Evolutionary conservation across 2,113 vertebrate species (phyloP).

Genomic region (Equus przewalskii): DNA sequence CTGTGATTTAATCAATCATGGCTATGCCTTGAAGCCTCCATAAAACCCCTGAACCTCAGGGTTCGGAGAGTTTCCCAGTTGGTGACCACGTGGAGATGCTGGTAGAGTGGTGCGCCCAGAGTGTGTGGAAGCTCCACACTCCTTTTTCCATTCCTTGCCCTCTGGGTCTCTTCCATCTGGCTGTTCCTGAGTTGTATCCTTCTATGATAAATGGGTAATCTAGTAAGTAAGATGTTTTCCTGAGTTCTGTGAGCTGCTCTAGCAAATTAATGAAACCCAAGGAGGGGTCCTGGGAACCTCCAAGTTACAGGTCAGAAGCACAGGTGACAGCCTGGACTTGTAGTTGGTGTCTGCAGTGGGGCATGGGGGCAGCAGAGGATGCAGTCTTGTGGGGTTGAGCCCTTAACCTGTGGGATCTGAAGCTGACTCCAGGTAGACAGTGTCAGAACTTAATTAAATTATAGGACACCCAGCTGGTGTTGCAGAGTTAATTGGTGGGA

Average conservation of each 20-base stretch:
- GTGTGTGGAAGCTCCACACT: not conserved
- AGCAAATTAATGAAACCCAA: not conserved
- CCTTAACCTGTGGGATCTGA: not conserved
- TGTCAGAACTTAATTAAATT: not conserved
- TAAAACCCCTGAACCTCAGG: not conserved
- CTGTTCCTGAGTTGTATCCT: not conserved
- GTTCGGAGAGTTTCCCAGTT: not conserved
- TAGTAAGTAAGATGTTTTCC: not conserved
- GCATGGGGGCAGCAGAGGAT: not conserved
- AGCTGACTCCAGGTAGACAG: not conserved
- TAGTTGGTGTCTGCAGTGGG: not conserved
- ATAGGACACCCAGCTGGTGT: not conserved
- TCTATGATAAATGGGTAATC: not conserved
- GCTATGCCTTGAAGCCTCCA: not conserved
- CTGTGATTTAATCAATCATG: not conserved
- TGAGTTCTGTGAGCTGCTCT: not conserved
- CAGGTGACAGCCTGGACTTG: not conserved
- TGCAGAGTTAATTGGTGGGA: not conserved
- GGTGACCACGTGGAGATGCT: not conserved
- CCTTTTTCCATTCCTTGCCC: not conserved
- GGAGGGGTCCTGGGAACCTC: not conserved
- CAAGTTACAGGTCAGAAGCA: not conserved
- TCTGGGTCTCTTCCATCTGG: not conserved
- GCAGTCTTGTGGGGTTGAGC: not conserved
- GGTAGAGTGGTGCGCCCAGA: not conserved